phyloP scores from a whole-genome alignment of 2,113 vertebrate species.

The Scalopus aquaticus region DNA sequence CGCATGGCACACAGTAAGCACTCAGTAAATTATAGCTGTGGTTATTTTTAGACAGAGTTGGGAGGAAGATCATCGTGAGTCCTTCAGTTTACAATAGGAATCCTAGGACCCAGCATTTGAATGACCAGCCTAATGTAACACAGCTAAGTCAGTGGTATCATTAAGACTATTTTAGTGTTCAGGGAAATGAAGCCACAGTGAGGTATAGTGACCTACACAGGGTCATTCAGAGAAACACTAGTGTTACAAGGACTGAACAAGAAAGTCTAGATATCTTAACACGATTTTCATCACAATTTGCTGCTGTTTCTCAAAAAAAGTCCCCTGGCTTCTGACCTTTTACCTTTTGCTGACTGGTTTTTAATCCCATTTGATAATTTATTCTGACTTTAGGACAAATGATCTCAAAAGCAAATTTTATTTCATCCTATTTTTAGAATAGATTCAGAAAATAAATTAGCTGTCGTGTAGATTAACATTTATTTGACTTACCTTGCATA shows the following conservation, averaged over 20 bases:
- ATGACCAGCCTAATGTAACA: background rate
- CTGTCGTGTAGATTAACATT: slow-evolving; percentile 76
- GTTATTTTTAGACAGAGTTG: background rate
- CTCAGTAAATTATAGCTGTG: background rate
- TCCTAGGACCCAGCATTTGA: background rate
- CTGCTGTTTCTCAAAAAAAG: slow-evolving; percentile 5
- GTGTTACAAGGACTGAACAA: background rate
- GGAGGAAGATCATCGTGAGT: background rate
- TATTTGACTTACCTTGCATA: slow-evolving; percentile 79
- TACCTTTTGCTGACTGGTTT: slow-evolving; percentile 25
- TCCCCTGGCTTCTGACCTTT: slow-evolving; percentile 1
- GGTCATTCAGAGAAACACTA: slow-evolving; percentile 21
- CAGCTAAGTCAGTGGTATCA: background rate
- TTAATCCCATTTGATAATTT: slow-evolving; percentile 55
- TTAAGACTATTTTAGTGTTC: slow-evolving; percentile 9
- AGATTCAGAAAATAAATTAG: slow-evolving; percentile 81
- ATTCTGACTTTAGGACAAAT: slow-evolving; percentile 48
- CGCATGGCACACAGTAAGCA: background rate
- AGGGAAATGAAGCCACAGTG: background rate
- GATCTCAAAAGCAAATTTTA: slow-evolving; percentile 67
- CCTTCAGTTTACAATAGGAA: background rate
- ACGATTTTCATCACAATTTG: background rate
- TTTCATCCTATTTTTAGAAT: slow-evolving; percentile 80
- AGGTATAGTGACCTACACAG: background rate
- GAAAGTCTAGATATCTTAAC: background rate